A percentile compares a stretch with the other conserved stretches of the same genome.
Evolutionary conservation across 2,113 vertebrate genomes (phyloP).

Genomic region (Poecile atricapillus): DNA sequence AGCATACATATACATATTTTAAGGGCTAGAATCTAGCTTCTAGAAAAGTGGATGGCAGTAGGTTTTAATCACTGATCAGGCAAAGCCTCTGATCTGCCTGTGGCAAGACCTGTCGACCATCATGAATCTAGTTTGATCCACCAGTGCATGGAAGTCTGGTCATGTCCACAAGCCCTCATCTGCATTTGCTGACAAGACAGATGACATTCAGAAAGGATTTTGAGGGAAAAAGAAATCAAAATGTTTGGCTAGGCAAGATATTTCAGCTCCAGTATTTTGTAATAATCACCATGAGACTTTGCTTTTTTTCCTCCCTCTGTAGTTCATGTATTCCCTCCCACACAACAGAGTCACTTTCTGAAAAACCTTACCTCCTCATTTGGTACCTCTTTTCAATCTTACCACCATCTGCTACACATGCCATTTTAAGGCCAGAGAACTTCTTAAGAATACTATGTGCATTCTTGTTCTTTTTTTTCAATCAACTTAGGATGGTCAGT

Average conservation of each 20-base stretch:
- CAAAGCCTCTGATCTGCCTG: not conserved
- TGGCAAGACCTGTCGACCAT: not conserved
- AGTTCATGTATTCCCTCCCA: not conserved
- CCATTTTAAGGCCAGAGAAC: not conserved
- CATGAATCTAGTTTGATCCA: not conserved
- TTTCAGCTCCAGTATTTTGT: not conserved
- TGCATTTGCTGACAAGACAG: not conserved
- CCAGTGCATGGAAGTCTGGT: not conserved
- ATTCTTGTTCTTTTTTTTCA: not conserved
- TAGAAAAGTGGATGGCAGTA: not conserved
- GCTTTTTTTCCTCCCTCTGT: not conserved
- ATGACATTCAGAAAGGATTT: not conserved
- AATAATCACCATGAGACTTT: not conserved
- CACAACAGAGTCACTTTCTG: not conserved
- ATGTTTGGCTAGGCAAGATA: not conserved
- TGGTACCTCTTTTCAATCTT: not conserved
- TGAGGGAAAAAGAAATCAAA: not conserved
- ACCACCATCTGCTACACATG: not conserved
- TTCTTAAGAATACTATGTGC: not conserved
- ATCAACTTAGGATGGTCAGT: fast-evolving
- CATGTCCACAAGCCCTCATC: not conserved
- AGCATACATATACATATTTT: not conserved
- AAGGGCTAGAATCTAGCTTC: not conserved
- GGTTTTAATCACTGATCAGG: not conserved
- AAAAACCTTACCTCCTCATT: not conserved